A percentile compares a stretch with the other conserved stretches of the same genome.
phyloP scores from a whole-genome alignment of 1,140 invertebrate genomes.

The Panagrolaimus sp. region DNA sequence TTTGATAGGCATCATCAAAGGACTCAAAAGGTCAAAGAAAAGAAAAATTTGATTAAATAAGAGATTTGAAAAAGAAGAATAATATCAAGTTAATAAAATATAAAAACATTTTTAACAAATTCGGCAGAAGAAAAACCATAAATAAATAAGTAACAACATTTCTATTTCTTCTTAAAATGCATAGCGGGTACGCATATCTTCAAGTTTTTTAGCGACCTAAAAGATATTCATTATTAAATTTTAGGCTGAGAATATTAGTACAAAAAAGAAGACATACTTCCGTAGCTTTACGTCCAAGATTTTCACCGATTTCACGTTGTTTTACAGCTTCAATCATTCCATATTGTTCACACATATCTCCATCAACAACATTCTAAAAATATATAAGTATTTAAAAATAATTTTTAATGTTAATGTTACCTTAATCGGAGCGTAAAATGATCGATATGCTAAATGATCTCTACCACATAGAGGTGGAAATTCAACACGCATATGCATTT shows the following conservation, averaged over 20 bases:
- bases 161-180: conserved; percentile 69
- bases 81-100: too few species aligned
- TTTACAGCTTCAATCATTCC: conserved; percentile 86
- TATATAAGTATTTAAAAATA: conserved; percentile 50
- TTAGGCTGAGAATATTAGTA: too few species aligned
- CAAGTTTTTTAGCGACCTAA: conserved; percentile 81
- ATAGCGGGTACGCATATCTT: conserved; percentile 85
- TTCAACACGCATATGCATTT: conserved; percentile 98
- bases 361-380: conserved; percentile 86
- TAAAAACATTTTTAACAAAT: too few species aligned
- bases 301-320: conserved; percentile 87
- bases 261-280: conserved; percentile 62
- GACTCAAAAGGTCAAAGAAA: too few species aligned
- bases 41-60: too few species aligned
- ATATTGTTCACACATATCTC: conserved; percentile 97
- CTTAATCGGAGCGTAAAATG: conserved; percentile 95
- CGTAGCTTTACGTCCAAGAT: conserved; percentile 84
- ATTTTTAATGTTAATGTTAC: too few species aligned
- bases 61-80: too few species aligned
- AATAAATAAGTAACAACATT: too few species aligned
- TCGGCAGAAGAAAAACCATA: too few species aligned
- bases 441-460: conserved; percentile 92
- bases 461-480: conserved; percentile 89
- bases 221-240: too few species aligned
- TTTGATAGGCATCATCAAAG: too few species aligned